Percentiles rank a stretch among this genome's conserved stretches.
Conservation (phyloP, 2,888 invertebrate species). For the Cinara cedri region DNA sequence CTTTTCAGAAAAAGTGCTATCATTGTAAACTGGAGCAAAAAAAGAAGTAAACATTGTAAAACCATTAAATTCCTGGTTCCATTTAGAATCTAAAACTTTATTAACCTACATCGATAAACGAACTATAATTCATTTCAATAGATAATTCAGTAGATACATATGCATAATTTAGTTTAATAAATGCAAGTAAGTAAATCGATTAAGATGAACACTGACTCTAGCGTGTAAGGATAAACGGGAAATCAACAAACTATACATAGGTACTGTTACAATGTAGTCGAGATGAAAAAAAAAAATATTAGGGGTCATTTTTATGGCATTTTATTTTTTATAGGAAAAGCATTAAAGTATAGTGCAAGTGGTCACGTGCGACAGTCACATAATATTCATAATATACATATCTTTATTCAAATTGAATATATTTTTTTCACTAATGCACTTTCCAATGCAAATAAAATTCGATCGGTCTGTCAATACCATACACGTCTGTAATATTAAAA, state of each 20-base stretch:
- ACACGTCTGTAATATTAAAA: constrained; percentile 37
- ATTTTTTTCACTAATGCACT: constrained; percentile 35
- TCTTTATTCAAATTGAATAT: background rate
- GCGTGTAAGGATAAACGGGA: too few relatives aligned
- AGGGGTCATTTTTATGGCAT: constrained; percentile 1
- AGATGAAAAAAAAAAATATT: background rate
- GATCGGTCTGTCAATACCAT: constrained; percentile 24
- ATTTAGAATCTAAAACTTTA: too few relatives aligned
- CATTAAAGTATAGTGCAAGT: constrained; percentile 3
- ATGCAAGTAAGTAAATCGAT: too few relatives aligned
- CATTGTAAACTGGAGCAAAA: too few relatives aligned
- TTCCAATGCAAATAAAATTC: constrained; percentile 37
- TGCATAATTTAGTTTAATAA: too few relatives aligned
- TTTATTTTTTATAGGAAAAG: constrained; percentile 7
- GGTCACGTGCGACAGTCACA: background rate
- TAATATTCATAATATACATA: background rate
- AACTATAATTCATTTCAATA: too few relatives aligned
- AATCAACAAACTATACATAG: background rate
- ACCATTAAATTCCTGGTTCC: too few relatives aligned
- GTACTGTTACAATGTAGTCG: background rate
- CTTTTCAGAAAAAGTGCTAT: too few relatives aligned
- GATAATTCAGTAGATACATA: too few relatives aligned
- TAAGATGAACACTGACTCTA: too few relatives aligned
- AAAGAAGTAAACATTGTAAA: too few relatives aligned
- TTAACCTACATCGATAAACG: too few relatives aligned